Evolutionary conservation across 2,113 vertebrate species (phyloP), one percentile per base, ranked within the genome.

Genomic region (Chlorodrepanis virens): DNA sequence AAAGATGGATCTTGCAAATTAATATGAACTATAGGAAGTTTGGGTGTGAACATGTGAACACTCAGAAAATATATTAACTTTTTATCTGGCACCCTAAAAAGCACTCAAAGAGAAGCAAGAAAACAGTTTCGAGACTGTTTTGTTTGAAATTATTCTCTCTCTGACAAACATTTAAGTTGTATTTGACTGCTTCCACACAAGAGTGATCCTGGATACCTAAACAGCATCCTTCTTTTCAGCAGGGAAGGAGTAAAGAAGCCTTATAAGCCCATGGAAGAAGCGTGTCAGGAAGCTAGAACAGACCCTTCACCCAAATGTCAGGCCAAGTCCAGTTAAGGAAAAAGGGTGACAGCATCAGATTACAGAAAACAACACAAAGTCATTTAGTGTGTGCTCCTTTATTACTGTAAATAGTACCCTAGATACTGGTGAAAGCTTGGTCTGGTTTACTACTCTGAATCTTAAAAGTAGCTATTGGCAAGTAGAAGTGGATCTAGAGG

Each of bases 381-480:
- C 47, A 65, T 81, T 83, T 63, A 74, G 60, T 1, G 0, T 18
- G 42, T 78, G 68, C 19, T 83, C 50, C 44, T 83, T 88, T 83
- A 60, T 74, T 92, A 44, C 71, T 0, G 0, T 67, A 96, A 93
- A 77, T 10, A 64, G 42, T 70, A 92, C 45, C 47, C 91, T 78
- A 83, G 80, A 70, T 78, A 64, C 86, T 56, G 72, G 59, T 78
- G 83, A 94, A 95, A 95, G 72, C 93, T 81, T 27, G 1, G 64
- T 67, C 76, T 90, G 83, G 71, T 90, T 92, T 89, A 90, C 94
- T 78, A 92, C 89, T 31, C 91, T 89, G 93, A 90, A 94, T 93
- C 72, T 93, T 95, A 83, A 92, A 86, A 94, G 86, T 92, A 69
- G 83, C 89, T 83, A 81, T 74, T 96, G 94, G 94, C 96, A 97